These are phyloP conservation scores for Onychostoma macrolepis DNA, from an alignment of 2,113 vertebrate genomes.

Conservation along the genomic window DNA sequence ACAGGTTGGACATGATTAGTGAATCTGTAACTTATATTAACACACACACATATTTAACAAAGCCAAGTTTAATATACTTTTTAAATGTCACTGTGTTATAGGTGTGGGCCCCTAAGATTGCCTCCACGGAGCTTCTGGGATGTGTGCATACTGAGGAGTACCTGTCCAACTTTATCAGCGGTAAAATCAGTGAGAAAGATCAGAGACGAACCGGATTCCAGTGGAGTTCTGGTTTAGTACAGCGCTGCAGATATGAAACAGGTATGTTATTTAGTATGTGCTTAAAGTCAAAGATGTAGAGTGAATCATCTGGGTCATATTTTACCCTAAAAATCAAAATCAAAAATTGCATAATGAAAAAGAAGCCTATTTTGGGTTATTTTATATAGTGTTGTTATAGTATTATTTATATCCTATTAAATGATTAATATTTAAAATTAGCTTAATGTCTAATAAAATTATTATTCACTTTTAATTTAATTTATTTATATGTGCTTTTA, in stretches of 20 bases:
- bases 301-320: background rate
- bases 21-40: background rate
- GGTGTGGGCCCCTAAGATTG: constrained; percentile 68
- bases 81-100: constrained; percentile 42
- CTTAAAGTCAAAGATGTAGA: background rate
- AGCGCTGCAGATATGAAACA: constrained; percentile 68
- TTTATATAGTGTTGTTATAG: too few species aligned
- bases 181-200: constrained; percentile 59
- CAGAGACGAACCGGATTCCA: constrained; percentile 66
- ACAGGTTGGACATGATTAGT: constrained; percentile 54
- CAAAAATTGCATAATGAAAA: too few species aligned
- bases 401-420: too few species aligned
- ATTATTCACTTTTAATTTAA: too few species aligned
- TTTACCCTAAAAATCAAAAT: background rate
- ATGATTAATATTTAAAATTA: too few species aligned
- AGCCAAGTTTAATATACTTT: background rate
- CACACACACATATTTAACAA: background rate
- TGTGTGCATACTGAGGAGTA: constrained; percentile 69
- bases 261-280: constrained; percentile 46
- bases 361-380: too few species aligned
- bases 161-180: constrained; percentile 63
- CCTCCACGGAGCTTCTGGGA: constrained; percentile 58
- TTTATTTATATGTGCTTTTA: too few species aligned
- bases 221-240: constrained; percentile 70
- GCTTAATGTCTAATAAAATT: too few species aligned